phyloP scores from a whole-genome alignment of 2,797 vertebrate species.

The Neosalanx taihuensis region DNA sequence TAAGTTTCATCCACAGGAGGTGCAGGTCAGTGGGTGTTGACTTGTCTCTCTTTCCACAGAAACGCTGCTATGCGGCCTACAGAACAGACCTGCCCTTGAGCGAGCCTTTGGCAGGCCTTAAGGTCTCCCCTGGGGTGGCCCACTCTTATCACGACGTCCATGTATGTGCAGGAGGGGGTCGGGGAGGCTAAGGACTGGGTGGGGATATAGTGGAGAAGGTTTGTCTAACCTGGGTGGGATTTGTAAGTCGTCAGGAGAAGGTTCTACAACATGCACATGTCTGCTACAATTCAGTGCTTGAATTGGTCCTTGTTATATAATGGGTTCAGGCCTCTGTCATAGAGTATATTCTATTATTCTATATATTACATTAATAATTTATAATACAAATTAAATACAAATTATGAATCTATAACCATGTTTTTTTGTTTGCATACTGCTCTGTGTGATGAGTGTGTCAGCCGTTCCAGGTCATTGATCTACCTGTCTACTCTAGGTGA shows the following conservation, averaged over 20 bases:
- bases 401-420: no score
- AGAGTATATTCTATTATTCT: no score
- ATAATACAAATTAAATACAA: no score
- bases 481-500: constrained; percentile 56
- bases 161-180: constrained; percentile 54
- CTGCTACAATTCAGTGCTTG: no score
- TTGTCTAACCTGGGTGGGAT: neutral
- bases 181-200: neutral
- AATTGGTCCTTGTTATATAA: no score
- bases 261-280: no score
- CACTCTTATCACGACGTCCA: constrained; percentile 57
- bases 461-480: neutral
- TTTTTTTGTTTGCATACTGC: neutral
- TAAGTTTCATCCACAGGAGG: constrained; percentile 77
- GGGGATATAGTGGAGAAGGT: neutral
- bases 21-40: constrained; percentile 80
- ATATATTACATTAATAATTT: no score
- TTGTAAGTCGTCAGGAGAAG: neutral
- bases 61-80: constrained; percentile 49
- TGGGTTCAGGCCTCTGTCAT: no score
- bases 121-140: constrained; percentile 45
- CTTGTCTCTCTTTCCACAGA: constrained; percentile 54
- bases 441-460: no score
- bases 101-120: constrained; percentile 56
- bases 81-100: constrained; percentile 49